Conservation (phyloP, 1,140 invertebrate species). For the Caenorhabditis inopinata region DNA sequence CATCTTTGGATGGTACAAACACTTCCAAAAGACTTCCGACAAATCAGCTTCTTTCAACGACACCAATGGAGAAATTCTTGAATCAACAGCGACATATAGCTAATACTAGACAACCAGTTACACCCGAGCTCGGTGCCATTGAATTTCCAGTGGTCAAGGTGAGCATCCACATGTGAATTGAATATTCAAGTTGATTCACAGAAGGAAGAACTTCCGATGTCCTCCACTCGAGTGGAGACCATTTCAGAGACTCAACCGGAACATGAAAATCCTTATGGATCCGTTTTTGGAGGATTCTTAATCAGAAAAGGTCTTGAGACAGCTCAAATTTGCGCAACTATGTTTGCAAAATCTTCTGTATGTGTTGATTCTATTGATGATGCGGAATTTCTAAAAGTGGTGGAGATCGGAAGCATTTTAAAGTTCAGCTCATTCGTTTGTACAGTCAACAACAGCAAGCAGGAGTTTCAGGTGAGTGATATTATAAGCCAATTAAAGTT, state of each 20-base stretch:
- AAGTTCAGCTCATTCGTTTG: constrained; percentile 12
- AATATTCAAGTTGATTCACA: not conserved
- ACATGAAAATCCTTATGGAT: constrained; percentile 12
- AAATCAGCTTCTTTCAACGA: not conserved
- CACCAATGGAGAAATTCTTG: not conserved
- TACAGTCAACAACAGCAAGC: not conserved
- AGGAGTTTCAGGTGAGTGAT: not conserved
- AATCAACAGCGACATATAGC: not conserved
- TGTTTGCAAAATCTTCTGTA: not conserved
- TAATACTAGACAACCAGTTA: not conserved
- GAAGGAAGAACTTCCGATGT: not conserved
- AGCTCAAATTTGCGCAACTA: not conserved
- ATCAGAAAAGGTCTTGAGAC: not conserved
- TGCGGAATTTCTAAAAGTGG: constrained; percentile 1
- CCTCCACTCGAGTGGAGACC: not conserved
- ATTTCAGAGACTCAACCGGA: not conserved
- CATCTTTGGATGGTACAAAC: not conserved
- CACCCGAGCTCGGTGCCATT: not conserved
- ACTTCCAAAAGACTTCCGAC: not conserved
- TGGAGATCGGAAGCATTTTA: constrained; percentile 1
- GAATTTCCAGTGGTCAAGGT: not conserved
- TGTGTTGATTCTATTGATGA: constrained; percentile 1
- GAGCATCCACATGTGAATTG: too few species aligned
- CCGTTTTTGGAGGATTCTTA: not conserved
- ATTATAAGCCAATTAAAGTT: too few species aligned